A percentile compares a stretch with the other conserved stretches of the same genome.
phyloP scores from a whole-genome alignment of 2,888 invertebrate genomes.

The Eilema caniola region DNA sequence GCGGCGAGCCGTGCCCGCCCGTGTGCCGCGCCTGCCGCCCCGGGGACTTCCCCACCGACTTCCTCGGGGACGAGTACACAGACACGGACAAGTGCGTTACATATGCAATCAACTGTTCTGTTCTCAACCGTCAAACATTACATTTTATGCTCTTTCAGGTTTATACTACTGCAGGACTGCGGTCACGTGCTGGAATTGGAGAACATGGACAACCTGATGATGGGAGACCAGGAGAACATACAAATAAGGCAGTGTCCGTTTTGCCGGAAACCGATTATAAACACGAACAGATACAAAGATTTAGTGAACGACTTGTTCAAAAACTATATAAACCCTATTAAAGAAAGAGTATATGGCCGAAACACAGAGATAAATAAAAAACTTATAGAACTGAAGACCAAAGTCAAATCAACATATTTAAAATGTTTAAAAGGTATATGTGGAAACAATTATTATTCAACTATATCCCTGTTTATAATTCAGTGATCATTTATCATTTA shows the following conservation, averaged over 20 bases:
- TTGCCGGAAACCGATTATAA: constrained; percentile 88
- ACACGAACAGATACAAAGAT: constrained; percentile 86
- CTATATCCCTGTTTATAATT: no score
- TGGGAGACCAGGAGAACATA: constrained; percentile 62
- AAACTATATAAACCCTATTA: constrained; percentile 75
- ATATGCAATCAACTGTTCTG: no score
- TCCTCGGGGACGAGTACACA: constrained; percentile 74
- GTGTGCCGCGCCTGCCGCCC: constrained; percentile 87
- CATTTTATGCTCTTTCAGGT: constrained; percentile 63
- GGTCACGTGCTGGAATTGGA: constrained; percentile 80
- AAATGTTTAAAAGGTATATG: neutral
- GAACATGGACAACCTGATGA: constrained; percentile 78
- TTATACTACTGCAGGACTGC: constrained; percentile 85
- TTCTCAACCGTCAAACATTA: no score
- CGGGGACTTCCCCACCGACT: constrained; percentile 77
- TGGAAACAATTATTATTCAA: neutral
- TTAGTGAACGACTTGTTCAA: constrained; percentile 72
- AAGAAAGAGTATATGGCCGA: constrained; percentile 73
- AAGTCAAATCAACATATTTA: constrained; percentile 28
- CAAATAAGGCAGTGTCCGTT: constrained; percentile 83
- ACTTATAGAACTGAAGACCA: constrained; percentile 40
- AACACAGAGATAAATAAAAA: constrained; percentile 54
- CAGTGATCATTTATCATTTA: no score
- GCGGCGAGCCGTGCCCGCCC: constrained; percentile 90
- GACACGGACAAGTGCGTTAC: constrained; percentile 78